Evolutionary conservation across 1,140 invertebrate species (phyloP).

Genomic region (Cotesia vestalis): DNA sequence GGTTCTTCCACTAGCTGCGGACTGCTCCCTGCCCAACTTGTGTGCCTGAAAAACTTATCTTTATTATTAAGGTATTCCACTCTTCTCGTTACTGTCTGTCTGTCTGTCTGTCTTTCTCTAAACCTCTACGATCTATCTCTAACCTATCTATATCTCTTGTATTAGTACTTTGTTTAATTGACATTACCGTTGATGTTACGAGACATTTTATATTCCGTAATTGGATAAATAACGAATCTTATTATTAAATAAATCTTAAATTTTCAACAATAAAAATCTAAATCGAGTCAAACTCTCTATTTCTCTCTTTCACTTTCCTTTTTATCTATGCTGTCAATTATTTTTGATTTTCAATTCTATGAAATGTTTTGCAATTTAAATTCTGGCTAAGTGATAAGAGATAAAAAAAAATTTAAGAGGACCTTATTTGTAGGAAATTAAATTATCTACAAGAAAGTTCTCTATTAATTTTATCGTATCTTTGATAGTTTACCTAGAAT

Average conservation of each 20-base stretch:
- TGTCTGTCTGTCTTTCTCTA: slow-evolving; percentile 14
- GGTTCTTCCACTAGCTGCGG: slow-evolving; percentile 59
- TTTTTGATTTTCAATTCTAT: no score
- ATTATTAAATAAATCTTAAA: background rate
- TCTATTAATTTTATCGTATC: no score
- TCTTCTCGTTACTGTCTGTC: slow-evolving; percentile 11
- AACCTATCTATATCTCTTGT: background rate
- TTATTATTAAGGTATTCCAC: slow-evolving; percentile 39
- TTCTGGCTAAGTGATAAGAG: no score
- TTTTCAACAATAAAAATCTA: background rate
- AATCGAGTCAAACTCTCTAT: slow-evolving; percentile 21
- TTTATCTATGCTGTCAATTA: background rate
- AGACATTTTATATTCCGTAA: background rate
- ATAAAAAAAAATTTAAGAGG: no score
- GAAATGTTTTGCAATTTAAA: no score
- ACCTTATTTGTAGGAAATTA: no score
- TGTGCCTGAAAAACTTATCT: slow-evolving; percentile 56
- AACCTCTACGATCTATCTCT: background rate
- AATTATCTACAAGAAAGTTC: no score
- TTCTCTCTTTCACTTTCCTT: slow-evolving; percentile 16
- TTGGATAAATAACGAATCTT: background rate
- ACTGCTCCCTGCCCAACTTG: slow-evolving; percentile 61
- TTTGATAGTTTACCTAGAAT: no score
- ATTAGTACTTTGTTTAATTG: background rate
- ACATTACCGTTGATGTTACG: background rate